Percentiles rank a stretch among this genome's conserved stretches.
phyloP scores from a whole-genome alignment of 2,113 vertebrate genomes.

The Seriola aureovittata region DNA sequence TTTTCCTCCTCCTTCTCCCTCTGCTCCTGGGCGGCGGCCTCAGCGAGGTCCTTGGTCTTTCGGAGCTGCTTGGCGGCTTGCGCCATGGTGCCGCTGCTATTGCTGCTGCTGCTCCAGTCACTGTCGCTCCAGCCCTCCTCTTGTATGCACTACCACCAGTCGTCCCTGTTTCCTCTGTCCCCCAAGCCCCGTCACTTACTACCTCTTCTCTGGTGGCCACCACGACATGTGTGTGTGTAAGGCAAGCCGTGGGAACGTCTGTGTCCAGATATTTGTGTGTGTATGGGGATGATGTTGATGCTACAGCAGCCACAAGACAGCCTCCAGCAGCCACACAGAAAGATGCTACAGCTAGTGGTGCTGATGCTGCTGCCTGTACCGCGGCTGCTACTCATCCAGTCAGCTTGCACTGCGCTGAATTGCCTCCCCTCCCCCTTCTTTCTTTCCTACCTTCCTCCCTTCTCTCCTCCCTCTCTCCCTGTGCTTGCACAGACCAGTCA shows the following conservation, averaged over 20 bases:
- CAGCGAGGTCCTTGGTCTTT: constrained; percentile 97
- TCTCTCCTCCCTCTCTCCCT: constrained; percentile 61
- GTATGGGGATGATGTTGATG: constrained; percentile 55
- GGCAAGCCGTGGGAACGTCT: constrained; percentile 43
- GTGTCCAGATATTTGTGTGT: constrained; percentile 32
- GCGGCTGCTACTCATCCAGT: constrained; percentile 79
- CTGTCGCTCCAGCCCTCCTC: constrained; percentile 70
- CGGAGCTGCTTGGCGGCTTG: constrained; percentile 98
- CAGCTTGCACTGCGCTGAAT: constrained; percentile 74
- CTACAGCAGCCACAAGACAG: constrained; percentile 70
- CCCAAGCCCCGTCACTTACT: constrained; percentile 58
- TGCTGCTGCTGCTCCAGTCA: constrained; percentile 72
- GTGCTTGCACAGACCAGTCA: constrained; percentile 80
- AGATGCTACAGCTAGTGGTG: constrained; percentile 79
- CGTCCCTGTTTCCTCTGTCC: constrained; percentile 67
- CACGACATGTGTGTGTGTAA: constrained; percentile 71
- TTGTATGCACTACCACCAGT: constrained; percentile 50
- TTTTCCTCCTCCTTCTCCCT: constrained; percentile 96
- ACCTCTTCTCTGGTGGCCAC: constrained; percentile 66
- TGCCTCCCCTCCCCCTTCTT: constrained; percentile 69
- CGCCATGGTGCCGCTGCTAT: constrained; percentile 90
- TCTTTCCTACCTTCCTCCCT: constrained; percentile 57
- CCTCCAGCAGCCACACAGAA: constrained; percentile 72
- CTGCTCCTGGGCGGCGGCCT: constrained; percentile 95
- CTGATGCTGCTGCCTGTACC: constrained; percentile 78